Conservation (phyloP, 2,888 invertebrate genomes). For the Carpatolechia fugitivella region DNA sequence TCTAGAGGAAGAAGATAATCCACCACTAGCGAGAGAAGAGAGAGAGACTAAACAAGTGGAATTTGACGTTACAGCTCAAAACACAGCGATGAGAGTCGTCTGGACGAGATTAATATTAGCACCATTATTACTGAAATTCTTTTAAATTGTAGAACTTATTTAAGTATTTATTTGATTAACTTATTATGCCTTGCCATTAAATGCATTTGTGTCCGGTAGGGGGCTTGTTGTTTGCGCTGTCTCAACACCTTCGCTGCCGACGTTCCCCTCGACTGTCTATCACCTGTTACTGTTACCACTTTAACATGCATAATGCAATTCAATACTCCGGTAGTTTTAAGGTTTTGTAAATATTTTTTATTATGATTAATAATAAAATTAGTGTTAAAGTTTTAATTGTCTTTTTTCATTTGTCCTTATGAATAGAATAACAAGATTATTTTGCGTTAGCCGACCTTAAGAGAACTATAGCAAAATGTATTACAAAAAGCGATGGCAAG, state of each 20-base stretch:
- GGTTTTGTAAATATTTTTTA: conserved; percentile 71
- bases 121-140: conserved; percentile 40
- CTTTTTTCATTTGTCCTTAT: conserved; percentile 15
- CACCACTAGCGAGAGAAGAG: not conserved
- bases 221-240: conserved; percentile 10
- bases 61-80: conserved; percentile 36
- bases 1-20: not conserved
- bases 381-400: conserved; percentile 31
- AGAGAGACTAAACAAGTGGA: conserved; percentile 42
- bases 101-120: conserved; percentile 45
- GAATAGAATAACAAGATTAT: no score
- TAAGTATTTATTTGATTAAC: conserved; percentile 68
- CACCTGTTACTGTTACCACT: conserved; percentile 57
- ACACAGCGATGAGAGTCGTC: conserved; percentile 27
- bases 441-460: no score
- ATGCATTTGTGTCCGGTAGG: conserved; percentile 58
- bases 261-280: not conserved
- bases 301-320: conserved; percentile 57
- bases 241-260: conserved; percentile 12
- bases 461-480: no score
- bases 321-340: conserved; percentile 68
- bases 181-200: conserved; percentile 67
- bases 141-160: conserved; percentile 45
- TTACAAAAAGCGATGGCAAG: no score
- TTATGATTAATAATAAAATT: conserved; percentile 43